Base-by-base conservation (phyloP, 2,888 invertebrate species). In the Eledona agricola region DNA sequence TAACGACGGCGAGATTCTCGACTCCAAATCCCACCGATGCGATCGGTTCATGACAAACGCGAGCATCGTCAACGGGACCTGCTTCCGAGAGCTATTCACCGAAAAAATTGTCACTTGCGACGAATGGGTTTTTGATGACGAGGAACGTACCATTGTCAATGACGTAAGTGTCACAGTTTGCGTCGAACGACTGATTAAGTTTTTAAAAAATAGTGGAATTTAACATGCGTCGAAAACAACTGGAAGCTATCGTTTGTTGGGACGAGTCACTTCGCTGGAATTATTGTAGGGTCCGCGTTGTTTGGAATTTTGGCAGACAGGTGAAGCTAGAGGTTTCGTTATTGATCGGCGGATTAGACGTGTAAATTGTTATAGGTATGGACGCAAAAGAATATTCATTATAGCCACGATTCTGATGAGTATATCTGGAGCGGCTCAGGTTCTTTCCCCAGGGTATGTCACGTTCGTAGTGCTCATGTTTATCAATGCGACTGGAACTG, bases 171-270 rank as follows among this genome's bases (percentile, higher is more conserved):
- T n/a, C 23, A 19, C 19, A 5, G 5, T 19, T n/a, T n/a, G n/a
- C n/a, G n/a, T n/a, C n/a, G n/a, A n/a, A n/a, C n/a, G n/a, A n/a
- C n/a, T n/a, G n/a, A n/a, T n/a, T n/a, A n/a, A n/a, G n/a, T n/a
- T n/a, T n/a, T n/a, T n/a, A n/a, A n/a, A n/a, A n/a, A n/a, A n/a
- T 64, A 84, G 80, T 85, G 83, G 80, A 72, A 78, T 12, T 74
- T 86, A 29, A 82, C 82, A 1, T 86, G 86, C 62, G 67, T 77
- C 16, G 82, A 83, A 58, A 83, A 84, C 57, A 78, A 80, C 49
- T 83, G 84, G 83, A 82, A 80, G 66, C 67, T 84, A 40, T 82
- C 84, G 0, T 70, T 83, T 26, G 81, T 85, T 6, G 85, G 85
- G 6, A 83, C 83, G 0, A 73, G 80, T 37, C 85, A 85, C 72